phyloP scores from a whole-genome alignment of 2,797 vertebrate genomes.

The Hylomyscus alleni region DNA sequence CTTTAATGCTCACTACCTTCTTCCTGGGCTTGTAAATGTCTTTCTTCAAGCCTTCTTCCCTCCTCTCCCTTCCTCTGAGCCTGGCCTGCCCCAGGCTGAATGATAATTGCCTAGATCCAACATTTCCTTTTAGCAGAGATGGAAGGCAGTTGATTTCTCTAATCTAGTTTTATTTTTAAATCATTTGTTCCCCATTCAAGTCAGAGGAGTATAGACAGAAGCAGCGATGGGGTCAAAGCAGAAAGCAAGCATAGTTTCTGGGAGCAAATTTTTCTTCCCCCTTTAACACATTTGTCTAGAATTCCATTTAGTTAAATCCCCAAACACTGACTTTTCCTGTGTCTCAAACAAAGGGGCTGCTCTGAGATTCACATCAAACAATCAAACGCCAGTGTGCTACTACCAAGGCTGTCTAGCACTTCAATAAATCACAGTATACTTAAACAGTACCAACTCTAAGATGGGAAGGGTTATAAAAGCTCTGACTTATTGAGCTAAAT shows the following conservation, averaged over 20 bases:
- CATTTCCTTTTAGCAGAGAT: constrained; percentile 47
- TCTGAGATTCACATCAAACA: constrained; percentile 69
- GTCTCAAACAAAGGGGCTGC: constrained; percentile 61
- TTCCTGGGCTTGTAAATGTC: not conserved
- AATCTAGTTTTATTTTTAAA: constrained; percentile 63
- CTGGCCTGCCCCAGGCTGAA: not conserved
- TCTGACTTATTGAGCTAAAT: constrained; percentile 4
- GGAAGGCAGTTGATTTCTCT: constrained; percentile 55
- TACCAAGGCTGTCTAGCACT: not conserved
- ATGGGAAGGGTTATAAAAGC: constrained; percentile 20
- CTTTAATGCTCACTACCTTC: not conserved
- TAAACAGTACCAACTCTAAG: constrained; percentile 52
- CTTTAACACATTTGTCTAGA: constrained; percentile 45
- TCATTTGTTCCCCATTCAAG: constrained; percentile 26
- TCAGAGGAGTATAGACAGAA: constrained; percentile 53
- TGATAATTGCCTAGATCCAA: constrained; percentile 33
- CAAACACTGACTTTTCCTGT: constrained; percentile 51
- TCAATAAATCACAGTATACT: constrained; percentile 22
- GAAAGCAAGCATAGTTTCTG: constrained; percentile 40
- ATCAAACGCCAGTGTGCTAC: constrained; percentile 47
- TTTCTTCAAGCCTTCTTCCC: not conserved
- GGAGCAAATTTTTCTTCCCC: not conserved
- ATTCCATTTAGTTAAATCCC: constrained; percentile 63
- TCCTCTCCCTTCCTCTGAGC: not conserved
- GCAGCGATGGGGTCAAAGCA: constrained; percentile 37